Evolutionary conservation across 2,797 vertebrate species (phyloP).

Genomic region (Myripristis murdjan): DNA sequence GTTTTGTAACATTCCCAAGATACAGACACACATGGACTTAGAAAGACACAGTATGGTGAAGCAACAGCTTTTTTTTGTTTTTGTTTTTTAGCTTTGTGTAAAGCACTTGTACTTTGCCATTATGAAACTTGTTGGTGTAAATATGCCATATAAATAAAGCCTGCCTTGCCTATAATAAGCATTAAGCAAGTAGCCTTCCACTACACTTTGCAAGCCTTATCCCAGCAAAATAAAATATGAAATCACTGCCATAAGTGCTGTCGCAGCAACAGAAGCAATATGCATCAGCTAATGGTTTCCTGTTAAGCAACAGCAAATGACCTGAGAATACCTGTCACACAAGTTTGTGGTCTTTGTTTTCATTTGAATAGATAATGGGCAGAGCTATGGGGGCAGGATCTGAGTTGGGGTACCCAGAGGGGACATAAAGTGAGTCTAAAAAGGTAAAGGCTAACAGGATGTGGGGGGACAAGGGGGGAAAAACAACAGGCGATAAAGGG

Average conservation of each 20-base stretch:
- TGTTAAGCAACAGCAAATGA: not conserved
- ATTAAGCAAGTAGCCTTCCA: conserved; percentile 5
- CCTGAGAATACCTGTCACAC: conserved; percentile 3
- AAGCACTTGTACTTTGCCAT: too few relatives aligned
- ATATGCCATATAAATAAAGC: too few relatives aligned
- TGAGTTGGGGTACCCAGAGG: not conserved
- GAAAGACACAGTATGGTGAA: not conserved
- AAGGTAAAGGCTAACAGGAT: conserved; percentile 70
- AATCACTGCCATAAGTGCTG: not conserved
- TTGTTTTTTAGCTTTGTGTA: too few relatives aligned
- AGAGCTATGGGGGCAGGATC: not conserved
- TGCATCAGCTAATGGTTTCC: not conserved
- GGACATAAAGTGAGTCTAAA: conserved; percentile 41
- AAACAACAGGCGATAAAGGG: conserved; percentile 74
- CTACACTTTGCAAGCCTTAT: not conserved
- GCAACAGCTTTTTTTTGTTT: too few relatives aligned
- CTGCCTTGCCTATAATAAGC: not conserved
- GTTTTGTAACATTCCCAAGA: conserved; percentile 69
- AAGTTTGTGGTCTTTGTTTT: not conserved
- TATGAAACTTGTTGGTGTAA: too few relatives aligned
- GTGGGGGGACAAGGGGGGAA: conserved; percentile 53
- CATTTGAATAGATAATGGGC: not conserved
- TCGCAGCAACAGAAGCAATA: not conserved
- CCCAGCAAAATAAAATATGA: not conserved
- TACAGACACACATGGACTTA: not conserved